Conservation (phyloP, 2,797 vertebrate genomes). For the Syngnathus acus region DNA sequence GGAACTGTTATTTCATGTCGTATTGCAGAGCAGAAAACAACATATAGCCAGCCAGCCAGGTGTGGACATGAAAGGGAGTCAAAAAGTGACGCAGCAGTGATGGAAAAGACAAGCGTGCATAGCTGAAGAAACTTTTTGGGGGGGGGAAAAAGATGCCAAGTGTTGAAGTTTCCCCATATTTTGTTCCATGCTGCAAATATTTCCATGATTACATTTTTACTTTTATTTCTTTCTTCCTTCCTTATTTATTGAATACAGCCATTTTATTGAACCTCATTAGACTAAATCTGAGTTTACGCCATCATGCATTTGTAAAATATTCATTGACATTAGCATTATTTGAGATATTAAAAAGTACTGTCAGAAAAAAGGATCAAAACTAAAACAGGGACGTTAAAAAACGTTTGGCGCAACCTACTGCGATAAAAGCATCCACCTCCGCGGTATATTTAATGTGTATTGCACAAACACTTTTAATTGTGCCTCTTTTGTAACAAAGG, state of each 20-base stretch:
- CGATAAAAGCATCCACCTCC: neutral
- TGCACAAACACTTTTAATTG: neutral
- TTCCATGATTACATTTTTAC: too few relatives aligned
- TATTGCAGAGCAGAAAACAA: constrained; percentile 32
- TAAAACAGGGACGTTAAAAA: neutral
- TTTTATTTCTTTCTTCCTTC: neutral
- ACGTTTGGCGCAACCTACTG: neutral
- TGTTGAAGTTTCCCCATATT: too few relatives aligned
- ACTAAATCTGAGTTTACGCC: neutral
- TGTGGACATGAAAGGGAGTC: constrained; percentile 69
- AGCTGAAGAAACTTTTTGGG: neutral
- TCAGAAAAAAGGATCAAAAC: neutral
- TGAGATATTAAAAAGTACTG: neutral
- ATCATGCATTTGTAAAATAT: neutral
- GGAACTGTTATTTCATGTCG: constrained; percentile 62
- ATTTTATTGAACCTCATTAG: neutral
- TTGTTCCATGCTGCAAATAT: too few relatives aligned
- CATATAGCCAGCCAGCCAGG: constrained; percentile 57
- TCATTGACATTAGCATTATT: neutral
- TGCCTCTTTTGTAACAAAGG: neutral
- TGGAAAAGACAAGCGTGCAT: neutral
- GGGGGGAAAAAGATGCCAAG: neutral
- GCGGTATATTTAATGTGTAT: constrained; percentile 8
- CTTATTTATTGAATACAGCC: neutral
- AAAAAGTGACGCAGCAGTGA: constrained; percentile 12